Conservation (phyloP, 1,140 invertebrate species). For the Pristionchus pacificus region DNA sequence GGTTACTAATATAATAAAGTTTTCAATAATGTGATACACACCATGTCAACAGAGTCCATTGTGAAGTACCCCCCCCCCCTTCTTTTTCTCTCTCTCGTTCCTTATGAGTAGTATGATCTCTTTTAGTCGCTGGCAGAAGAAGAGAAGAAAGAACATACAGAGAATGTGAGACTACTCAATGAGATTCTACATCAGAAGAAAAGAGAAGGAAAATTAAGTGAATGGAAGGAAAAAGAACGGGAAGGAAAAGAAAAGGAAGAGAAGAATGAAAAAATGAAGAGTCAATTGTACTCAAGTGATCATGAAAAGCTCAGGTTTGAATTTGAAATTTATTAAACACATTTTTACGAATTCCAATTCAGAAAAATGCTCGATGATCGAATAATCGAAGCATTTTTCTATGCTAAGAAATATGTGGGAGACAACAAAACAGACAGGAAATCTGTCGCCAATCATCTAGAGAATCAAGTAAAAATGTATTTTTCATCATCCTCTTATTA, state of each 20-base stretch:
- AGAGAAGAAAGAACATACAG: slow-evolving; percentile 13
- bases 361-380: not conserved
- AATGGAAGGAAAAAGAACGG: not conserved
- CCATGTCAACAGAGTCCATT: no score
- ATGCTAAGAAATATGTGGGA: not conserved
- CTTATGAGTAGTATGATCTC: not conserved
- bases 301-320: slow-evolving; percentile 32
- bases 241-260: slow-evolving; percentile 11
- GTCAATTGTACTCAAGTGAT: slow-evolving; percentile 37
- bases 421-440: not conserved
- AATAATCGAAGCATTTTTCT: not conserved
- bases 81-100: not conserved
- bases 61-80: no score
- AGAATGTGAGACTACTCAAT: not conserved
- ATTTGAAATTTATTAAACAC: not conserved
- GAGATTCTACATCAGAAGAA: slow-evolving; percentile 1
- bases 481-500: slow-evolving; percentile 7
- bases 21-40: no score
- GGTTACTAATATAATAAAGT: not conserved
- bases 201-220: not conserved
- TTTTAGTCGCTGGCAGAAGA: slow-evolving; percentile 7
- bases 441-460: not conserved
- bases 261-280: no score
- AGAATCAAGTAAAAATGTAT: slow-evolving; percentile 3
- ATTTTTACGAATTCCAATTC: not conserved